Percentiles rank a stretch among this genome's conserved stretches.
Evolutionary conservation across 1,140 invertebrate species (phyloP).

Genomic region (Nomia melanderi): DNA sequence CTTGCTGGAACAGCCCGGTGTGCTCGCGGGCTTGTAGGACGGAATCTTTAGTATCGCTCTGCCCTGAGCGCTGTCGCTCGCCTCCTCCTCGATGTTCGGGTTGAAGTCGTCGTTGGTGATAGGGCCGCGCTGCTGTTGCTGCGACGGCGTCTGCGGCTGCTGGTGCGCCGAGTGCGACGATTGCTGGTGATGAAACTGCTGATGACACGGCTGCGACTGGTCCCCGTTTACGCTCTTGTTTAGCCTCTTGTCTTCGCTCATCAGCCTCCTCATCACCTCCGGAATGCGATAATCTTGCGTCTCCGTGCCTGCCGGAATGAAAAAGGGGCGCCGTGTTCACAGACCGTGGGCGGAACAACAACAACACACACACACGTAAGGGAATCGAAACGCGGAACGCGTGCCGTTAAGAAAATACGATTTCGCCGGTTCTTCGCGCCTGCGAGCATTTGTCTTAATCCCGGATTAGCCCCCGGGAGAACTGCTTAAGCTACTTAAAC

Average conservation of each 20-base stretch:
- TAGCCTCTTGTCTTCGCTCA: conserved; percentile 82
- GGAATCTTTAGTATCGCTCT: conserved; percentile 94
- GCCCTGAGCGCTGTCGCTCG: conserved; percentile 81
- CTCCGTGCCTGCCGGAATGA: conserved; percentile 68
- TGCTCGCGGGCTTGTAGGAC: conserved; percentile 91
- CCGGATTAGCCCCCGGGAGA: conserved; percentile 27
- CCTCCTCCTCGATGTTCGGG: conserved; percentile 79
- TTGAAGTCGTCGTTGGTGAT: conserved; percentile 80
- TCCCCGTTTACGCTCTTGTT: conserved; percentile 79
- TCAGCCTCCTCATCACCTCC: conserved; percentile 83
- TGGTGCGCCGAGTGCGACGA: conserved; percentile 67
- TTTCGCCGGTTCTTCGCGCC: conserved; percentile 3
- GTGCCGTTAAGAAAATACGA: too few species aligned
- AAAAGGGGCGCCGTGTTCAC: too few species aligned
- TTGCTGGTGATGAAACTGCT: conserved; percentile 69
- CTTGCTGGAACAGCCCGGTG: conserved; percentile 81
- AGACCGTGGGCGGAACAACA: too few species aligned
- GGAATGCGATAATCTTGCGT: conserved; percentile 81
- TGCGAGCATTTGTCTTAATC: conserved; percentile 41
- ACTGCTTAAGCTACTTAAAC: conserved; percentile 41
- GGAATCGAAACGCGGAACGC: too few species aligned
- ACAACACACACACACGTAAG: too few species aligned
- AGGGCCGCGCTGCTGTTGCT: conserved; percentile 70
- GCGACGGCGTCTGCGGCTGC: conserved; percentile 55
- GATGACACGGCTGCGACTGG: conserved; percentile 72